Evolutionary conservation across 2,797 vertebrate species (phyloP).

Genomic region (Crypturellus tataupa): DNA sequence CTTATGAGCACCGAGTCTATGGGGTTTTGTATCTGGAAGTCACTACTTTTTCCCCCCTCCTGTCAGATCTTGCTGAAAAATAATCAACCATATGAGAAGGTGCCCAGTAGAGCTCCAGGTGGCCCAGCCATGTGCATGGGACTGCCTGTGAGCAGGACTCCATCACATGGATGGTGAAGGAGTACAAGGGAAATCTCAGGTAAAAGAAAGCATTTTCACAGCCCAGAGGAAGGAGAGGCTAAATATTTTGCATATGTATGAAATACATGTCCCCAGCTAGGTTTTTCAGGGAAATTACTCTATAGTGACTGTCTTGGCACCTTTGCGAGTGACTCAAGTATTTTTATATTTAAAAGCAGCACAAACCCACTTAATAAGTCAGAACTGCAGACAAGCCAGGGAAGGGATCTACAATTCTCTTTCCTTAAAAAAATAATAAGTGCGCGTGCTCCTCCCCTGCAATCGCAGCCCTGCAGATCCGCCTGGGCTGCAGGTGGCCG

Average conservation of each 20-base stretch:
- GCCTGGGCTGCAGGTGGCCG: neutral
- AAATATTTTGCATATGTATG: neutral
- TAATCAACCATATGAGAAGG: neutral
- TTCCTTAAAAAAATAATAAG: neutral
- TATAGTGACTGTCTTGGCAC: neutral
- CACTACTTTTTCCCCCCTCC: neutral
- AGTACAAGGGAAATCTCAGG: neutral
- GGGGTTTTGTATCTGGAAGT: neutral
- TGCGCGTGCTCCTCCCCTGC: neutral
- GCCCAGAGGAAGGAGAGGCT: neutral
- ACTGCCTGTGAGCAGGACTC: neutral
- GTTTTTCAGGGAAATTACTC: neutral
- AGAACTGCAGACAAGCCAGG: neutral
- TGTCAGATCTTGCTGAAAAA: constrained; percentile 5
- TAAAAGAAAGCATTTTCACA: neutral
- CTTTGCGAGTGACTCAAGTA: neutral
- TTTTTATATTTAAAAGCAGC: constrained; percentile 24
- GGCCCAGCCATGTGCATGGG: neutral
- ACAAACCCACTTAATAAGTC: neutral
- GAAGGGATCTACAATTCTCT: neutral
- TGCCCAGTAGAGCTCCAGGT: neutral
- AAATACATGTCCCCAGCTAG: neutral
- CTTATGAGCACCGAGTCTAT: neutral
- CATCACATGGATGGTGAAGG: neutral
- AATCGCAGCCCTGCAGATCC: neutral